Conservation (phyloP, 2,888 invertebrate species). For the Blastobasis adustella region DNA sequence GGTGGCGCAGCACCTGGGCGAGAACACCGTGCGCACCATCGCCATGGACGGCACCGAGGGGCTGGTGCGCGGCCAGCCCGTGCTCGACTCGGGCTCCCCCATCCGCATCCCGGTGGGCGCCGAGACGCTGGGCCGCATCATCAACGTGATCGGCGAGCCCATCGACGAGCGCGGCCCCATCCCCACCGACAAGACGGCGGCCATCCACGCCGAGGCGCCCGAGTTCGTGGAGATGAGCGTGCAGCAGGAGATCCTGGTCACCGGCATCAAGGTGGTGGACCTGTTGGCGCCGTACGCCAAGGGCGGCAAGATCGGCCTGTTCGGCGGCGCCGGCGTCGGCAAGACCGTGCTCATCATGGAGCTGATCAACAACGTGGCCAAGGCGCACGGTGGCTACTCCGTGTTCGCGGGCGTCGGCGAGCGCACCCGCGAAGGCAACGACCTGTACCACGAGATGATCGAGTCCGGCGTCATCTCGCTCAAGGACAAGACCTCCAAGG, state of each 20-base stretch:
- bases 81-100: slow-evolving; percentile 88
- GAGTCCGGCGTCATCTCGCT: slow-evolving; percentile 94
- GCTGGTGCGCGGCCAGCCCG: slow-evolving; percentile 88
- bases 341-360: slow-evolving; percentile 98
- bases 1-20: slow-evolving; percentile 94
- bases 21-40: slow-evolving; percentile 92
- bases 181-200: slow-evolving; percentile 81
- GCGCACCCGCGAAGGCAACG: slow-evolving; percentile 96
- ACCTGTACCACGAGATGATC: slow-evolving; percentile 98
- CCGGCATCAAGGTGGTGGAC: slow-evolving; percentile 96
- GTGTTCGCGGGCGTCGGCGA: slow-evolving; percentile 98
- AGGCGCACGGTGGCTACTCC: slow-evolving; percentile 97
- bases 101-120: slow-evolving; percentile 95
- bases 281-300: slow-evolving; percentile 94
- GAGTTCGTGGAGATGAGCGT: slow-evolving; percentile 94
- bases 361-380: slow-evolving; percentile 96
- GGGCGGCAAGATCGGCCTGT: slow-evolving; percentile 95
- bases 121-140: slow-evolving; percentile 93
- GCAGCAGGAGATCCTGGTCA: slow-evolving; percentile 91
- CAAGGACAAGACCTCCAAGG: slow-evolving; percentile 92
- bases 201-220: slow-evolving; percentile 94
- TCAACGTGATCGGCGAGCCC: slow-evolving; percentile 92
- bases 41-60: slow-evolving; percentile 97
- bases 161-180: slow-evolving; percentile 95
- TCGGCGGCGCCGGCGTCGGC: slow-evolving; percentile 96